Conservation (phyloP, 2,113 vertebrate genomes). For the Aspidoscelis tigris region DNA sequence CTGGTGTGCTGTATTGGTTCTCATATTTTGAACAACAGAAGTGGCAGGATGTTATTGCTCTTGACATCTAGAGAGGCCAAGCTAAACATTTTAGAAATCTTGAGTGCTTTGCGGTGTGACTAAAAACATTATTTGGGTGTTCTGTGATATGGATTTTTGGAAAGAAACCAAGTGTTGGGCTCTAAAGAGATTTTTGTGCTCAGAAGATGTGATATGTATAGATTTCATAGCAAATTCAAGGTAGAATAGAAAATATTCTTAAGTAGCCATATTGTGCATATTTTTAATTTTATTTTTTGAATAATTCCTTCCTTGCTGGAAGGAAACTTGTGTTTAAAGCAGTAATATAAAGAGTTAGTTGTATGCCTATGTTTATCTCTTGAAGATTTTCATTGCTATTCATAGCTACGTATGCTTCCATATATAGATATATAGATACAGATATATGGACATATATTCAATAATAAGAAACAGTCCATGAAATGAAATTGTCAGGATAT, state of each 20-base stretch:
- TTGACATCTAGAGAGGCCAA: background rate
- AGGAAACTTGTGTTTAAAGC: background rate
- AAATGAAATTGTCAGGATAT: background rate
- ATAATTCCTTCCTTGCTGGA: background rate
- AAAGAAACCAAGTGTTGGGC: background rate
- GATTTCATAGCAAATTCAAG: background rate
- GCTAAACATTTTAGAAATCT: constrained; percentile 11
- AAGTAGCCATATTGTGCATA: background rate
- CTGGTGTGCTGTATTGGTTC: background rate
- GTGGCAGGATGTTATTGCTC: background rate
- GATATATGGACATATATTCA: background rate
- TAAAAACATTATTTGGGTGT: constrained; percentile 5
- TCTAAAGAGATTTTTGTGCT: background rate
- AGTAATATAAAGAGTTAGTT: background rate
- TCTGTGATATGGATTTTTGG: constrained; percentile 2
- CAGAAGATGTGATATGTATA: background rate
- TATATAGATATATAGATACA: too few relatives aligned
- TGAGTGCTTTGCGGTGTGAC: background rate
- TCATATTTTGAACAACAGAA: background rate
- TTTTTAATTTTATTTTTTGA: background rate
- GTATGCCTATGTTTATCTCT: background rate
- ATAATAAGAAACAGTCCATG: background rate
- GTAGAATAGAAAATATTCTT: background rate
- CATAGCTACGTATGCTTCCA: background rate
- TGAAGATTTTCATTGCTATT: background rate